Conservation (phyloP, 2,888 invertebrate species). For the Yponomeuta cagnagella region DNA sequence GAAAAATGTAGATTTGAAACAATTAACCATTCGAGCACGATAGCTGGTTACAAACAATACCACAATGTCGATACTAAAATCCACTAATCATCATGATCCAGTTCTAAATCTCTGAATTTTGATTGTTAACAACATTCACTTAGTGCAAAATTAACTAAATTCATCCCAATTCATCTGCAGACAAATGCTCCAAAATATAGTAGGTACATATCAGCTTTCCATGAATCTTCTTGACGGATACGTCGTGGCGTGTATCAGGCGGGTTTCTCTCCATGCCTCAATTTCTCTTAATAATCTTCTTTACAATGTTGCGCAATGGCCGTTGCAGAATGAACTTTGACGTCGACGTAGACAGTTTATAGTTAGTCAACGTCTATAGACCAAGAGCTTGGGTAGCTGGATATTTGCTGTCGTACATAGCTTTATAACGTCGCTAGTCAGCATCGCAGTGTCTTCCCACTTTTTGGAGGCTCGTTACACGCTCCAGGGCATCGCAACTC, state of each 20-base stretch:
- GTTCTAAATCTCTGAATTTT: not conserved
- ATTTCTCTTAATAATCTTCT: not conserved
- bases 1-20: constrained; percentile 12
- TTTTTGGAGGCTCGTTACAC: constrained; percentile 33
- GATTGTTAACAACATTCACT: constrained; percentile 10
- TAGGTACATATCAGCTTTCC: not conserved
- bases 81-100: not conserved
- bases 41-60: not conserved
- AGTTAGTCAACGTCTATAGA: not conserved
- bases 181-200: not conserved
- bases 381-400: not conserved
- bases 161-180: not conserved
- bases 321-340: not conserved
- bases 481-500: constrained; percentile 52
- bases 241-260: not conserved
- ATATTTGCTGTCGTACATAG: not conserved
- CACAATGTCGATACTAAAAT: not conserved
- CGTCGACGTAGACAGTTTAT: not conserved
- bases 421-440: not conserved
- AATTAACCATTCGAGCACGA: not conserved
- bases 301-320: not conserved
- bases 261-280: not conserved
- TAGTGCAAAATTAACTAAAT: not conserved
- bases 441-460: not conserved
- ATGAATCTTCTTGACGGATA: not conserved